Base-by-base conservation (phyloP, 2,888 invertebrate species). In the Phasia obesa region DNA sequence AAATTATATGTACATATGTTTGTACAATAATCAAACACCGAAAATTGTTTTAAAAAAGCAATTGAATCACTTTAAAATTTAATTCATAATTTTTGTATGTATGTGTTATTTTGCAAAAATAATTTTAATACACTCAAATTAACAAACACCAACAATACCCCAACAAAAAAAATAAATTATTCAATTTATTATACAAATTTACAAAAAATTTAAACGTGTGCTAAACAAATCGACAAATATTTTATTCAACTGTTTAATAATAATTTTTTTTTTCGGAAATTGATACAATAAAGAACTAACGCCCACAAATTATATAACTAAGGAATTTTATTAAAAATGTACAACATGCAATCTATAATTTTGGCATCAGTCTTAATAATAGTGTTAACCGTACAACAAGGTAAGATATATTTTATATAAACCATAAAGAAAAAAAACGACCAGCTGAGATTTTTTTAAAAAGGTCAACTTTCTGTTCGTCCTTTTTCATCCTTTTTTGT, bases 361-460 rank as follows among this genome's bases (percentile, higher is more conserved):
- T 85, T 91, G 86, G 89, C 88, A 85, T 90, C 90, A 87, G 90
- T 88, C 85, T 86, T 92, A 80, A 87, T 91, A 82, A 85, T 92
- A 85, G 88, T 91, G 85, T 87, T 91, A 86, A 89, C 90, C 85
- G 89, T 91, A 85, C 90, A 92, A 86, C 89, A 91, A 92, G 92
- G 92, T 90, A 90, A 70, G 64, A 44, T 15, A 57, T 35, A 23
- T 31, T 73, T 65, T 31, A 70, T 42, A 19, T 31, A 17, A 17
- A 35, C n/a, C 17, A 2, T 15, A 11, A 21, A 13, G 21, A 38
- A 15, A 5, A 7, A 21, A 42, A 4, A 19, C 35, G 23, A 17
- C 25, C 59, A 64, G 59, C 59, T 60, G 59, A 38, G n/a, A 17
- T 47, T 17, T 47, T 9, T 47, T 19, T 47, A 17, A 67, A 77